Conservation (phyloP, 2,113 vertebrate genomes). For the Dermatemys mawii region DNA sequence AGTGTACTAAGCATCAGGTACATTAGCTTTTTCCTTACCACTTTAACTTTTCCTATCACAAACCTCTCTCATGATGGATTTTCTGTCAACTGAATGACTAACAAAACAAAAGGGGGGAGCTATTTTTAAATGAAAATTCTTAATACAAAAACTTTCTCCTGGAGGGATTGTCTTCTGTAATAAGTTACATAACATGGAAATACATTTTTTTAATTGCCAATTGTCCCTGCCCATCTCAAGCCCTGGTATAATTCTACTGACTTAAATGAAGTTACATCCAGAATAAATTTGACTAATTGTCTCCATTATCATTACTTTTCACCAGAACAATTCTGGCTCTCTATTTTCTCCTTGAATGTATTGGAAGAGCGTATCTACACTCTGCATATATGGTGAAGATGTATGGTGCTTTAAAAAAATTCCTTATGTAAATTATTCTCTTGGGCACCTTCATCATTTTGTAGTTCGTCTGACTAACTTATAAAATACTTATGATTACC, state of each 20-base stretch:
- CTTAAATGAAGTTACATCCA: background rate
- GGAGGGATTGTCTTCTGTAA: background rate
- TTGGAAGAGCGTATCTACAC: background rate
- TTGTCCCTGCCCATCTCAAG: background rate
- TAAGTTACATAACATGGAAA: rapidly evolving
- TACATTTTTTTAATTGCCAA: rapidly evolving
- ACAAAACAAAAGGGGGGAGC: background rate
- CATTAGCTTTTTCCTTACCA: background rate
- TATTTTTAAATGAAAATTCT: conserved; percentile 12
- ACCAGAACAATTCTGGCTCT: background rate
- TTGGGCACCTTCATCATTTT: background rate
- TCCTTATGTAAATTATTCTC: background rate
- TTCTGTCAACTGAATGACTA: background rate
- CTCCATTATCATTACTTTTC: background rate
- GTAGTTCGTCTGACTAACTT: background rate
- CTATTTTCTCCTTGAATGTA: background rate
- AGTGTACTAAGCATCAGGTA: conserved; percentile 34
- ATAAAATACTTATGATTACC: background rate
- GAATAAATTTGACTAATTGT: background rate
- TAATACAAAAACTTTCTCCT: background rate
- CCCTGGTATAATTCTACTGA: background rate
- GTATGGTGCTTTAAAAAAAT: background rate
- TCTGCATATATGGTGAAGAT: background rate
- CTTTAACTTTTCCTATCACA: background rate
- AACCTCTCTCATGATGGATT: background rate